Base-by-base conservation (phyloP, 1,140 invertebrate genomes). In the Aphelenchoides fujianensis region DNA sequence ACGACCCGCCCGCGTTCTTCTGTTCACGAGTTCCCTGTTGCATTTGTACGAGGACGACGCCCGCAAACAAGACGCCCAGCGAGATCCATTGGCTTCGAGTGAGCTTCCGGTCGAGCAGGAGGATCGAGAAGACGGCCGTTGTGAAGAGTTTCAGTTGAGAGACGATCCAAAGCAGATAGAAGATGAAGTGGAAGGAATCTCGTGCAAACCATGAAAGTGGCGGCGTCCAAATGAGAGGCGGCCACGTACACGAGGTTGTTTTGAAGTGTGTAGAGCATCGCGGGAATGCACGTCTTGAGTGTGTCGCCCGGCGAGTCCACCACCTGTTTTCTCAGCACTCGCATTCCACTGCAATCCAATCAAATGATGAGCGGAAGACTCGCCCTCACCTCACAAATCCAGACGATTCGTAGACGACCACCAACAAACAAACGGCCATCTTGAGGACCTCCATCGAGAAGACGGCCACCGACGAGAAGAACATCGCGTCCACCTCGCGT, bases 381-480 rank as follows among this genome's bases (percentile, higher is more conserved):
- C n/a, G n/a, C n/a, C n/a, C n/a, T n/a, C n/a, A 86, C 73, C 79
- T 77, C 34, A 74, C 31, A 27, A 87, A 85, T 0, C 87, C 87
- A 54, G 90, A 89, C 84, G 92, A 90, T 84, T 95, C 90, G 88
- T 92, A 2, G 91, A 92, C 75, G 91, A 89, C 79, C 88, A 88
- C 85, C 5, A 84, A 71, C 35, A 98, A 82, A 82, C 93, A 95
- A 34, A 92, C 91, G 0, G 92, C 74, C 19, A 96, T 87, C 87
- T 99, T 99, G 0, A 95, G 89, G n/a, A 95, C 77, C 87, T 99
- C 97, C 12, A 95, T 88, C 90, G 95, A 92, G 19, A 98, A 87
- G 5, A 99, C 96, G 79, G 96, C 97, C 89, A 80, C 84, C n/a
- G 80, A 72, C 2, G 81, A 80, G 35, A 78, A 73, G 72, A 78